Evolutionary conservation across 2,888 invertebrate species (phyloP).

Genomic region (Theodoxus fluviatilis): DNA sequence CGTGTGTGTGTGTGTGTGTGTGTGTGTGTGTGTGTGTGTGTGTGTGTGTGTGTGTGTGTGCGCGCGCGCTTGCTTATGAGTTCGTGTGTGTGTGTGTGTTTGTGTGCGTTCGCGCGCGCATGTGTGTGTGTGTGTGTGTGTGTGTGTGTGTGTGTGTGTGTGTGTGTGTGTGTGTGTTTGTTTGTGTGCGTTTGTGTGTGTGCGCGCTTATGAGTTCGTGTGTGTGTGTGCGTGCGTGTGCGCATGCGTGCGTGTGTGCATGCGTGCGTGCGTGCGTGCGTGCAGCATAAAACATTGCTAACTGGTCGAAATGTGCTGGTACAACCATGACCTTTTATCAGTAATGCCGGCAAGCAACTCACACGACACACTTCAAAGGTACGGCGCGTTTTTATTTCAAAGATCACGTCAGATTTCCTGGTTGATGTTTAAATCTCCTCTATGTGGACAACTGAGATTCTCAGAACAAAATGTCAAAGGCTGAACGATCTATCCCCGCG

Average conservation of each 20-base stretch:
- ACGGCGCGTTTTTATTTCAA: too few relatives aligned
- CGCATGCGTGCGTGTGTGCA: constrained; percentile 22
- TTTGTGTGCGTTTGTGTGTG: not conserved
- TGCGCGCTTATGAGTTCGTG: not conserved
- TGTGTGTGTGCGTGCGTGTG: constrained; percentile 17
- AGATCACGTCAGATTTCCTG: too few relatives aligned
- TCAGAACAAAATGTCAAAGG: too few relatives aligned
- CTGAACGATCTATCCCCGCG: too few relatives aligned
- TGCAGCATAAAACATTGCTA: too few relatives aligned
- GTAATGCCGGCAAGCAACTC: too few relatives aligned
- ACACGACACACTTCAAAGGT: too few relatives aligned
- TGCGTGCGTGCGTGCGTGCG: constrained; percentile 2
- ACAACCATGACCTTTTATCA: too few relatives aligned
- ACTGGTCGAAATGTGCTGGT: too few relatives aligned
- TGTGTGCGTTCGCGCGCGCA: not conserved
- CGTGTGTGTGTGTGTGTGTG: not conserved
- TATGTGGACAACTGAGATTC: too few relatives aligned
- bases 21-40: not conserved
- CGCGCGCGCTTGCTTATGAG: not conserved
- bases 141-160: constrained; percentile 17
- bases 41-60: not conserved
- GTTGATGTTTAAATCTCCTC: too few relatives aligned
- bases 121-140: constrained; percentile 13
- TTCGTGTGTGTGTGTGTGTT: not conserved
- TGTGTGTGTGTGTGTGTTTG: not conserved